Conservation (phyloP, 2,113 vertebrate species). For the Apodemus sylvaticus region DNA sequence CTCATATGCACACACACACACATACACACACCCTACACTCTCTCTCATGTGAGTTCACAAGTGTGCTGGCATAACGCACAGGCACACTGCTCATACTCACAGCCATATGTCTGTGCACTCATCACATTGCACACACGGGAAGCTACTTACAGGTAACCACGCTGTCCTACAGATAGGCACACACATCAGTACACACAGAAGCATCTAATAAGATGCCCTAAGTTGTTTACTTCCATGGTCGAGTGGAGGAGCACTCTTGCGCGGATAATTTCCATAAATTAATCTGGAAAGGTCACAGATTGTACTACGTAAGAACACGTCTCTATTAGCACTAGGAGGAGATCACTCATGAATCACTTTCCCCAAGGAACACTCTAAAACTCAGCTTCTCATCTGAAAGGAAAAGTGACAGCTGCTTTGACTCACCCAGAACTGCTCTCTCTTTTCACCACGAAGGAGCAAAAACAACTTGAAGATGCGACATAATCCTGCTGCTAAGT, state of each 20-base stretch:
- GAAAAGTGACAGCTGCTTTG: slow-evolving; percentile 52
- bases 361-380: slow-evolving; percentile 44
- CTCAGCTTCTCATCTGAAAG: slow-evolving; percentile 77
- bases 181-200: not conserved
- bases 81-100: not conserved
- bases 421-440: slow-evolving; percentile 31
- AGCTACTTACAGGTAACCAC: not conserved
- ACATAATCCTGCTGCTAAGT: not conserved
- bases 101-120: not conserved
- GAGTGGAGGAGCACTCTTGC: not conserved
- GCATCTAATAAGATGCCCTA: not conserved
- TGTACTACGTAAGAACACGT: slow-evolving; percentile 5
- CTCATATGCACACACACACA: not conserved
- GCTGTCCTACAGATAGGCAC: too few relatives aligned
- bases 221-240: not conserved
- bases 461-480: not conserved
- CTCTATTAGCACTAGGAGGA: not conserved
- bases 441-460: slow-evolving; percentile 21
- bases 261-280: not conserved
- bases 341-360: not conserved
- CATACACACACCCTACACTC: not conserved
- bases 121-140: not conserved
- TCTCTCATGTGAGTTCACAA: not conserved
- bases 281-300: not conserved
- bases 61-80: too few relatives aligned